These are phyloP conservation scores for Nebria brevicollis DNA, from an alignment of 2,888 invertebrate species.

Conservation along the genomic window DNA sequence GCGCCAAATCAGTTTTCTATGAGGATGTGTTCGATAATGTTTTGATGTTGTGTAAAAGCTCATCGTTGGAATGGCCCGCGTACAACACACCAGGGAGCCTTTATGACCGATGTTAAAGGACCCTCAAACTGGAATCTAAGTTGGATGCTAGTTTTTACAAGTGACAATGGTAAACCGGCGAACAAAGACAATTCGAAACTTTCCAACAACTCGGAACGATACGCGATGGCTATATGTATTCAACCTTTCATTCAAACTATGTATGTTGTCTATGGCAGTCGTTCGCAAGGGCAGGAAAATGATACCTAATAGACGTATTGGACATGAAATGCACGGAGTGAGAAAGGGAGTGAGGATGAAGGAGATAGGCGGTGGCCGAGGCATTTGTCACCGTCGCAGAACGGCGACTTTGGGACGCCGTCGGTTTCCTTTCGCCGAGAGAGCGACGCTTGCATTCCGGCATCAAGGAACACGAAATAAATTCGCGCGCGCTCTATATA, in stretches of 20 bases:
- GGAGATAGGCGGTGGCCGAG: slow-evolving; percentile 17
- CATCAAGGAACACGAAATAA: not conserved
- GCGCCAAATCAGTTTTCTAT: too few species aligned
- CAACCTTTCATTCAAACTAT: not conserved
- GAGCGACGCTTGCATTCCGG: not conserved
- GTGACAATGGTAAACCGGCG: not conserved
- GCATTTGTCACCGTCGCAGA: slow-evolving; percentile 46
- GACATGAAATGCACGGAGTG: too few species aligned
- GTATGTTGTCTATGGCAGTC: too few species aligned
- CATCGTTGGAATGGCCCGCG: slow-evolving; percentile 25
- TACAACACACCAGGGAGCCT: slow-evolving; percentile 40
- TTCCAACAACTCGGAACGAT: not conserved
- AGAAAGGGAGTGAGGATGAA: not conserved
- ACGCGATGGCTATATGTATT: not conserved
- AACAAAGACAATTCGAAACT: slow-evolving; percentile 1
- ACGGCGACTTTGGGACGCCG: slow-evolving; percentile 41
- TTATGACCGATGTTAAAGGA: slow-evolving; percentile 47
- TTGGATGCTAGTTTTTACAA: slow-evolving; percentile 43
- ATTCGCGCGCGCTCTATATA: not conserved
- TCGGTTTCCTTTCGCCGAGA: slow-evolving; percentile 26
- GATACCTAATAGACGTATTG: too few species aligned
- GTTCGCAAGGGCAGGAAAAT: too few species aligned
- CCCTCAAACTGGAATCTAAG: slow-evolving; percentile 45
- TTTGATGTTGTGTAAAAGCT: not conserved
- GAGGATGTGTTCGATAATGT: too few species aligned